Conservation (phyloP, 2,888 invertebrate genomes). For the Aromia moschata region DNA sequence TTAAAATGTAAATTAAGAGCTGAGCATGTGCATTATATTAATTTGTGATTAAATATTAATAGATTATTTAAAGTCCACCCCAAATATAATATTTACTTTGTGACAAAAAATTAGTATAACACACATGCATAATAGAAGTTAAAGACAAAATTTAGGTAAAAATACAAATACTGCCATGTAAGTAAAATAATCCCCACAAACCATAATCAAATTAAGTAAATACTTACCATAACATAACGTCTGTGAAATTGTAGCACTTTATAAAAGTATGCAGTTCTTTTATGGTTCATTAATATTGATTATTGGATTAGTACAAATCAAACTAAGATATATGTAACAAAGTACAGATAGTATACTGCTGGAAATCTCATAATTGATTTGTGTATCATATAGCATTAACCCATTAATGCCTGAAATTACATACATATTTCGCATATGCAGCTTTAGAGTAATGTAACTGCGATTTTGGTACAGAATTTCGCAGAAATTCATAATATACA, state of each 20-base stretch:
- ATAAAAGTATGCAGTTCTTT: not conserved
- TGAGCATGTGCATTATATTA: constrained; percentile 50
- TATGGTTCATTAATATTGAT: not conserved
- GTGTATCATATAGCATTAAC: no score
- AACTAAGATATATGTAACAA: no score
- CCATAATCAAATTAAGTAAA: constrained; percentile 16
- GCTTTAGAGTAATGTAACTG: no score
- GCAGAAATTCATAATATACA: no score
- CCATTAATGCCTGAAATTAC: no score
- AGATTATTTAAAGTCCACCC: constrained; percentile 65
- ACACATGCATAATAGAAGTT: constrained; percentile 35
- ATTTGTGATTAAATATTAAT: constrained; percentile 33
- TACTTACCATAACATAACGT: constrained; percentile 14
- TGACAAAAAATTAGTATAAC: constrained; percentile 38
- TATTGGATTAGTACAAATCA: no score
- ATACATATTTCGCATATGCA: no score
- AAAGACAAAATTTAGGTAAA: constrained; percentile 2
- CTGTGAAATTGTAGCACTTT: not conserved
- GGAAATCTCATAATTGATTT: no score
- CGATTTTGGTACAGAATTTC: no score
- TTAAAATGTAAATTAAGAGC: constrained; percentile 11
- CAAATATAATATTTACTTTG: constrained; percentile 15
- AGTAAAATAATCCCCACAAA: not conserved
- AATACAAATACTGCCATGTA: not conserved
- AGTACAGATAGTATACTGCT: no score